phyloP scores from a whole-genome alignment of 2,113 vertebrate genomes.

The Bambusicola thoracicus region DNA sequence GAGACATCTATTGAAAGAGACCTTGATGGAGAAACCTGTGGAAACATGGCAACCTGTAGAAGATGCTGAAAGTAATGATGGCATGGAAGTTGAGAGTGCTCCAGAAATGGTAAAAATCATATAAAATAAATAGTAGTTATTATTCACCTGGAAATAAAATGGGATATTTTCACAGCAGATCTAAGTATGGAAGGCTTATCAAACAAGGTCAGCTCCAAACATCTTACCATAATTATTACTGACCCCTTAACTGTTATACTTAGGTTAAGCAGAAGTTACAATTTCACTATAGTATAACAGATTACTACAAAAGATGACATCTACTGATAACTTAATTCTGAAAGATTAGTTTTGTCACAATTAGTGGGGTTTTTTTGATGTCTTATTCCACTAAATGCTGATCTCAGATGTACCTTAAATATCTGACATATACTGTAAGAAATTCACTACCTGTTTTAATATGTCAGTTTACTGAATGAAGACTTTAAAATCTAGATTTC shows the following conservation, averaged over 20 bases:
- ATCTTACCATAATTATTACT: background rate
- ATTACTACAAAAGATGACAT: background rate
- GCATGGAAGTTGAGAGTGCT: slow-evolving; percentile 78
- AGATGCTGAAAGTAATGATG: slow-evolving; percentile 41
- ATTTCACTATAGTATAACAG: background rate
- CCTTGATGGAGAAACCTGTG: slow-evolving; percentile 81
- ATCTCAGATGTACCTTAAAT: background rate
- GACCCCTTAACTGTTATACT: background rate
- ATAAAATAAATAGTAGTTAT: background rate
- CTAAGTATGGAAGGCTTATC: background rate
- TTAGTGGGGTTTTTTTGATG: background rate
- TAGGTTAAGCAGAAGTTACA: background rate
- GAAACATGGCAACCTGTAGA: slow-evolving; percentile 78
- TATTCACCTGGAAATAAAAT: background rate
- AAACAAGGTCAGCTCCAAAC: background rate
- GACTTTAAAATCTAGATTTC: background rate
- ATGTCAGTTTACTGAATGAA: background rate
- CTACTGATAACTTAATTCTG: background rate
- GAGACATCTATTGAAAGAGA: slow-evolving; percentile 75
- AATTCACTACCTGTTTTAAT: background rate
- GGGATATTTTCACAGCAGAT: background rate
- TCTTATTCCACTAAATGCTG: background rate
- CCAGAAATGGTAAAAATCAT: slow-evolving; percentile 75
- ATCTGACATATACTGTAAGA: background rate
- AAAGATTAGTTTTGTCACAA: background rate